Evolutionary conservation across 2,797 vertebrate genomes (phyloP).

Genomic region (Sebastes dallii): DNA sequence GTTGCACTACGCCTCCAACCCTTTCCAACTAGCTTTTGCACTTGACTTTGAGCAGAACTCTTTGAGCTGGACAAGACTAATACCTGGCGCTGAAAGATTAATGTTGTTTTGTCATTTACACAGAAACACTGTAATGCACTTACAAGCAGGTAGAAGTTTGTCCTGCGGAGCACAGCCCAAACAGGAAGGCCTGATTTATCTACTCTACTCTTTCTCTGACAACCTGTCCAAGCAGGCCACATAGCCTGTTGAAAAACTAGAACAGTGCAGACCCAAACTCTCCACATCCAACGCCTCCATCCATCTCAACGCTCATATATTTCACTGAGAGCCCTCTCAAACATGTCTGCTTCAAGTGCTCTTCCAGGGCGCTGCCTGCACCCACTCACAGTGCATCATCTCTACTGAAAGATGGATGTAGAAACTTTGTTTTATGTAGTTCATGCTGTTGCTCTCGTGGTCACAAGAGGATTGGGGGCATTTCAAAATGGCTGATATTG

Average conservation of each 20-base stretch:
- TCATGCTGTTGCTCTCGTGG: conserved; percentile 1
- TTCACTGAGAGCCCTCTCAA: conserved; percentile 50
- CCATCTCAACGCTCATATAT: conserved; percentile 32
- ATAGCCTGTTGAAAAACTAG: conserved; percentile 12
- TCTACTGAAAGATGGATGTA: conserved; percentile 18
- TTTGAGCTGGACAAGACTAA: background rate
- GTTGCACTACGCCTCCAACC: background rate
- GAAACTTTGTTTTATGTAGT: background rate
- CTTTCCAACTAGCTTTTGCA: background rate
- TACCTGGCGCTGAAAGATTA: background rate
- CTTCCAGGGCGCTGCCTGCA: conserved; percentile 21
- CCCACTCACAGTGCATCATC: conserved; percentile 6
- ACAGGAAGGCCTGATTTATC: conserved; percentile 24
- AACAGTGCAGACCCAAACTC: conserved; percentile 11
- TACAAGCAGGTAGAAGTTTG: conserved; percentile 1
- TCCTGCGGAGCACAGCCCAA: background rate
- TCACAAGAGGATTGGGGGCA: conserved; percentile 14
- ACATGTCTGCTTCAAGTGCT: conserved; percentile 47
- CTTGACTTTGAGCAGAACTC: background rate
- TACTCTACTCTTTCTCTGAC: conserved; percentile 8
- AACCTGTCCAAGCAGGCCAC: conserved; percentile 33
- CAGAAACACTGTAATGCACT: background rate
- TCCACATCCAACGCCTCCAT: conserved; percentile 11
- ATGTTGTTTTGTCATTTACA: conserved; percentile 19
- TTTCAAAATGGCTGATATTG: conserved; percentile 53